These are phyloP conservation scores for Podarcis lilfordi DNA, from an alignment of 2,797 vertebrate species.

Conservation along the genomic window DNA sequence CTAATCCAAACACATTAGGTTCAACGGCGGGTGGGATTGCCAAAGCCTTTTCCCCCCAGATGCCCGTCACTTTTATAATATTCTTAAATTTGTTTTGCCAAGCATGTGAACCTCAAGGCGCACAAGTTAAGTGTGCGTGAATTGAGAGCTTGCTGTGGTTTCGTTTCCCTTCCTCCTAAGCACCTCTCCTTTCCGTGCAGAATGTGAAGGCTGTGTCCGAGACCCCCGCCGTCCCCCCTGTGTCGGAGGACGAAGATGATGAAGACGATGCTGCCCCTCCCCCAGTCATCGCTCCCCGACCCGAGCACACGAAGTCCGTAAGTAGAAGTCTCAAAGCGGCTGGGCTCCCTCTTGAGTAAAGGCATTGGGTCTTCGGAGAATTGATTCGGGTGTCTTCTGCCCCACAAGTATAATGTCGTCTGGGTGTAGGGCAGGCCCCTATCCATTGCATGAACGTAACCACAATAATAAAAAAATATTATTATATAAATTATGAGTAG, in stretches of 20 bases:
- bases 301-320: conserved; percentile 96
- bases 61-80: too few species aligned
- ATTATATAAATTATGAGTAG: not conserved
- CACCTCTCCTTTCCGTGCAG: conserved; percentile 62
- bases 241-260: conserved; percentile 94
- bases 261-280: conserved; percentile 89
- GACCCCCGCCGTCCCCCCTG: conserved; percentile 87
- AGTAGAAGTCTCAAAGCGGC: conserved; percentile 59
- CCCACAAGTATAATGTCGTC: not conserved
- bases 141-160: too few species aligned
- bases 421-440: too few species aligned
- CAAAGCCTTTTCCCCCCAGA: too few species aligned
- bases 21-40: too few species aligned
- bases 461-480: too few species aligned
- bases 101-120: too few species aligned
- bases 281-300: conserved; percentile 91
- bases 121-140: too few species aligned
- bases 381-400: not conserved
- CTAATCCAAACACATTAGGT: too few species aligned
- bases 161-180: not conserved
- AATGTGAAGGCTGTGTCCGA: conserved; percentile 90
- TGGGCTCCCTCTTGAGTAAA: not conserved
- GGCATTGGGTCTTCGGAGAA: not conserved
- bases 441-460: not conserved
- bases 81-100: too few species aligned